Conservation (phyloP, 2,888 invertebrate genomes). For the Corbicula japonica region DNA sequence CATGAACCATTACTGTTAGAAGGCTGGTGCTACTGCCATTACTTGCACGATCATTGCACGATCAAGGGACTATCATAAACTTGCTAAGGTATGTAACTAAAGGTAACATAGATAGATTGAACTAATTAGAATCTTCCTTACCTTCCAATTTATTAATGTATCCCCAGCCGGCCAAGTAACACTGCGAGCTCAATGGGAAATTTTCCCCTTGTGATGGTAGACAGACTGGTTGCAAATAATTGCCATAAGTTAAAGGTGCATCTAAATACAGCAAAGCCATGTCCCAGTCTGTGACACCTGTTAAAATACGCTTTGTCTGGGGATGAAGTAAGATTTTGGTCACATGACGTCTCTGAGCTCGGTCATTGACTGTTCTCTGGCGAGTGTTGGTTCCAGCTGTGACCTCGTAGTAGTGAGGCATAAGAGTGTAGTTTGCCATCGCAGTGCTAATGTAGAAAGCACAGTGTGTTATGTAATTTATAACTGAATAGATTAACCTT, state of each 20-base stretch:
- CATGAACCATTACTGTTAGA: no score
- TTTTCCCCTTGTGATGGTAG: conserved; percentile 61
- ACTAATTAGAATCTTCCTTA: conserved; percentile 62
- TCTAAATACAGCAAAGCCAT: conserved; percentile 75
- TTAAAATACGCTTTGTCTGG: conserved; percentile 48
- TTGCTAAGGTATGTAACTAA: no score
- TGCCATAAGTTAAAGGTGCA: conserved; percentile 67
- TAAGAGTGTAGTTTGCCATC: conserved; percentile 63
- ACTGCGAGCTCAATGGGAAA: conserved; percentile 59
- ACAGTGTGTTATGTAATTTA: no score
- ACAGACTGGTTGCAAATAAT: conserved; percentile 77
- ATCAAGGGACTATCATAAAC: no score
- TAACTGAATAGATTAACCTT: no score
- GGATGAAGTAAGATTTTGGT: conserved; percentile 72
- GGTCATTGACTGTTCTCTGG: conserved; percentile 25
- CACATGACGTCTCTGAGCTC: conserved; percentile 56
- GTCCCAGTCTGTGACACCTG: conserved; percentile 72
- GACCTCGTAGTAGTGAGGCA: conserved; percentile 71
- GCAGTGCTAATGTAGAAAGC: no score
- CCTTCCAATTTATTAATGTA: conserved; percentile 71
- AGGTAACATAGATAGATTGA: no score
- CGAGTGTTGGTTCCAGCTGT: conserved; percentile 66
- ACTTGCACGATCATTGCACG: no score
- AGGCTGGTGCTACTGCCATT: no score
- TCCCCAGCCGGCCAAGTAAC: conserved; percentile 80